Conservation (phyloP, 2,888 invertebrate species). For the Diarsia dahlii region DNA sequence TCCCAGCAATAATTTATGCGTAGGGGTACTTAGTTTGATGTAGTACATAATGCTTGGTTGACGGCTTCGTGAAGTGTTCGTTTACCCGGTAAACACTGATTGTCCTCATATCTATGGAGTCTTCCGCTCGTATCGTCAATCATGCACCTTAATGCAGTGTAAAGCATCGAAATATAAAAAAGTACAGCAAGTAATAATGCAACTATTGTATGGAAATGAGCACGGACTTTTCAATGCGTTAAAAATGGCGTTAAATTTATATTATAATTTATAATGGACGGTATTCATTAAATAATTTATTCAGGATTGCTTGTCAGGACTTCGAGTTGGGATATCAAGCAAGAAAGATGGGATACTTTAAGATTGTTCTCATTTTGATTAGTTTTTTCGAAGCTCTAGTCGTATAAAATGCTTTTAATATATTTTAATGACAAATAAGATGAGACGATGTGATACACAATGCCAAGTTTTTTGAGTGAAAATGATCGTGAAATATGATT, state of each 20-base stretch:
- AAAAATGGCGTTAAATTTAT: constrained; percentile 12
- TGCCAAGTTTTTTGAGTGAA: constrained; percentile 12
- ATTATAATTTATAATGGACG: background rate
- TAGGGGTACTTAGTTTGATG: no score
- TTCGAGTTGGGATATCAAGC: background rate
- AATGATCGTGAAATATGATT: background rate
- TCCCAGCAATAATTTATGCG: no score
- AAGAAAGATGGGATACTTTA: background rate
- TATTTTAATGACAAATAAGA: no score
- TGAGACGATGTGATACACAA: no score
- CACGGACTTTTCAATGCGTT: background rate
- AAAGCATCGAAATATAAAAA: no score
- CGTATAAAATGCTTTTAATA: background rate
- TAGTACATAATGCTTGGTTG: no score
- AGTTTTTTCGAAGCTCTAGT: background rate
- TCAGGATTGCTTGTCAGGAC: background rate
- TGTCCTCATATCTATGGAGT: constrained; percentile 2
- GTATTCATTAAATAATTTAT: constrained; percentile 7
- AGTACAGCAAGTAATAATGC: background rate
- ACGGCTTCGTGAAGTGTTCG: no score
- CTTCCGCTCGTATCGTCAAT: background rate
- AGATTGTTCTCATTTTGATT: background rate
- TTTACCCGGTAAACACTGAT: background rate
- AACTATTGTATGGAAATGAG: constrained; percentile 41
- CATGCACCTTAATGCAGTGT: background rate